Evolutionary conservation across 2,113 vertebrate species (phyloP), one percentile per base, ranked within the genome.

Genomic region (Mugil cephalus): DNA sequence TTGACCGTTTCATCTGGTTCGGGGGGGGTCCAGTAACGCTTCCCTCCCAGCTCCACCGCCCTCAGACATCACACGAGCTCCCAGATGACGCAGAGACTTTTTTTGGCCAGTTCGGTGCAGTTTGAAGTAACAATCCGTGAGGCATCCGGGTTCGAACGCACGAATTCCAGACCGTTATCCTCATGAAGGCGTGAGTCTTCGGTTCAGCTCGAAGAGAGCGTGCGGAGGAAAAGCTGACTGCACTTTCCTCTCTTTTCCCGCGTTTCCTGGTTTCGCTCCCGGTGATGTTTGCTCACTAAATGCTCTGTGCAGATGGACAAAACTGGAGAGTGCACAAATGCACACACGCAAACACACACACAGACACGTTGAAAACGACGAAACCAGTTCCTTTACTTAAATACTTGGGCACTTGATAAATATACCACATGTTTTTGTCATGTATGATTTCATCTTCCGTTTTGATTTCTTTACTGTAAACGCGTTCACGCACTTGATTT

Each of bases 311-410:
- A 66, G 40, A 73, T 91, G 93, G 90, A 85, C 73, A 80, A 78
- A 92, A 93, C 91, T 93, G 91, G 93, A 93, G 86, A 74, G 71
- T 79, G 69, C 59, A 84, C 47, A 78, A 73, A 81, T 6, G 38
- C 71, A 85, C 76, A 50, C 53, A 70, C 15, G 50, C 47, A 74
- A 34, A 72, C 66, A 50, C 50, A 79, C 47, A 55, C 14, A 72
- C 66, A 50, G 46, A 79, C 47, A 55, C 14, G 30, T 36, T 17
- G 35, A 30, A 30, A 30, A 18, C 53, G 71, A 50, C 65, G 59
- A 69, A 65, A 71, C 39, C 58, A 55, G 59, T 59, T 83, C 42
- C 60, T 87, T 86, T 85, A 73, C 76, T 82, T 79, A 80, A 85
- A 77, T 68, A 80, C 60, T 72, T 73, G 71, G 72, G 74, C 80